Conservation (phyloP, 2,797 vertebrate species). For the Threskiornis aethiopicus region DNA sequence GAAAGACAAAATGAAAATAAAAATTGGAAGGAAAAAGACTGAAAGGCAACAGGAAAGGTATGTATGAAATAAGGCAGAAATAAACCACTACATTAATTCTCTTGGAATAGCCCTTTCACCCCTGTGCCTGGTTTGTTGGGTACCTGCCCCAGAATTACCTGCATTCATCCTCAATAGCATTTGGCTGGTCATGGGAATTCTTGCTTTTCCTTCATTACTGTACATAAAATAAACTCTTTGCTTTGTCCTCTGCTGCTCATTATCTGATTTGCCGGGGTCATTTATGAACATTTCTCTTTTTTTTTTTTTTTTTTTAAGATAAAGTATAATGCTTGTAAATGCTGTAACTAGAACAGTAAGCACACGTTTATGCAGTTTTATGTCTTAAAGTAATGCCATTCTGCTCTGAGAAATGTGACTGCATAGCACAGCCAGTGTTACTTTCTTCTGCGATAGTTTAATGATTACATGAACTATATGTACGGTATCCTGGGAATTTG, state of each 20-base stretch:
- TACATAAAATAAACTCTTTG: not conserved
- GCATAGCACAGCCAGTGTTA: not conserved
- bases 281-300: not conserved
- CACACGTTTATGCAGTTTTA: not conserved
- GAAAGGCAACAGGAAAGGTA: slow-evolving; percentile 17
- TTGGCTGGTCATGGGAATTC: not conserved
- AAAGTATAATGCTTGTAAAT: not conserved
- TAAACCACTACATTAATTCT: not conserved
- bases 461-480: not conserved
- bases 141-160: not conserved
- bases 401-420: not conserved
- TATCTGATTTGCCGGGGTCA: not conserved
- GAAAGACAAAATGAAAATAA: not conserved
- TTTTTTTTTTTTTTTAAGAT: not conserved
- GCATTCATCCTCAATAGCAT: not conserved
- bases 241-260: not conserved
- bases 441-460: not conserved
- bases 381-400: not conserved
- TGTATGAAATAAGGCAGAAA: not conserved
- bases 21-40: not conserved
- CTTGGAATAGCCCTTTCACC: not conserved
- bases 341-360: not conserved
- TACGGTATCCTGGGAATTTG: not conserved
- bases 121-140: not conserved
- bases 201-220: not conserved